Conservation (phyloP, 2,888 invertebrate genomes). For the Lapara coniferarum region DNA sequence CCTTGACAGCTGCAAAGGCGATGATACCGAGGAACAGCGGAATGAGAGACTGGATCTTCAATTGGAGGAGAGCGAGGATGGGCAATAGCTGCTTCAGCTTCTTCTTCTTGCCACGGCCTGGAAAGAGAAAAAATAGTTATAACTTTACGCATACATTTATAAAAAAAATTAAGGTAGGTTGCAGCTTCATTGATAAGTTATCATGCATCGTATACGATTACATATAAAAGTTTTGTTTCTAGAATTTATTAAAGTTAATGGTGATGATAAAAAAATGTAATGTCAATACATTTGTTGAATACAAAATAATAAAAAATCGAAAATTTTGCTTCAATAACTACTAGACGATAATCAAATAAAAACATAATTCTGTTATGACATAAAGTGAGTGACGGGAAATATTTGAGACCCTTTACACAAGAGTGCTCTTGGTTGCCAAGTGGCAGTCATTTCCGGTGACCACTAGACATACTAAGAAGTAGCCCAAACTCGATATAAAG, state of each 20-base stretch:
- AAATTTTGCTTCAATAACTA: too few relatives aligned
- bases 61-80: slow-evolving; percentile 89
- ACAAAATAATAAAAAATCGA: too few relatives aligned
- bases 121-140: slow-evolving; percentile 40
- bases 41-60: slow-evolving; percentile 90
- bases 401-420: neutral
- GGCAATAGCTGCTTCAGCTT: slow-evolving; percentile 90
- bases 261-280: too few relatives aligned
- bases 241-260: too few relatives aligned
- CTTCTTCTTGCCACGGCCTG: slow-evolving; percentile 92
- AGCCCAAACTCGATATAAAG: slow-evolving; percentile 14
- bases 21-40: slow-evolving; percentile 89
- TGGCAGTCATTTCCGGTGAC: slow-evolving; percentile 18
- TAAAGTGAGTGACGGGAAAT: neutral
- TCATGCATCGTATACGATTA: too few relatives aligned
- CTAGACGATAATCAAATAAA: neutral
- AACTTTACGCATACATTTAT: too few relatives aligned
- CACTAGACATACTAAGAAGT: slow-evolving; percentile 14
- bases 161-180: too few relatives aligned
- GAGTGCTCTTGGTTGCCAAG: neutral
- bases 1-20: slow-evolving; percentile 92
- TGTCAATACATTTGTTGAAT: too few relatives aligned
- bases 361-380: neutral
- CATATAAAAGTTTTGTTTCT: too few relatives aligned
- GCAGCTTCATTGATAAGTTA: too few relatives aligned